Base-by-base conservation (phyloP, 1,140 invertebrate species). In the Rhyacophila brunnea region DNA sequence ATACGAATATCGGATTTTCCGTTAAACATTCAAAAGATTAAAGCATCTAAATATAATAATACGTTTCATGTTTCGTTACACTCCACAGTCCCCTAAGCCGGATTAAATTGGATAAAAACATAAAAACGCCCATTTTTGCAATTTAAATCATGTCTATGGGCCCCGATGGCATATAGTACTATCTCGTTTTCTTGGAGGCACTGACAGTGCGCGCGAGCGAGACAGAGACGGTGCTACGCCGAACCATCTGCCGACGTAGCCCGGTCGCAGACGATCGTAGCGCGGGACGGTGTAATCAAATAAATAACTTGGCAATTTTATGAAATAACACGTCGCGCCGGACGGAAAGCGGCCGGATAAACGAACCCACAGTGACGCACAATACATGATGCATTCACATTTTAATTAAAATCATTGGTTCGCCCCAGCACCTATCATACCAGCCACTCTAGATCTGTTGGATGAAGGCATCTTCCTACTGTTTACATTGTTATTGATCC, bases 61-160 rank as follows among this genome's bases (percentile, higher is more conserved):
- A 28, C 23, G 23, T 28, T 28, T 28, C 23, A 28, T 28, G 23
- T 28, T 28, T 28, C 23, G 23, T 28, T 28, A 28, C 23, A 28
- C 23, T 28, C 23, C 23, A 28, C 23, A 28, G 4, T 40, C 38
- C 38, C 38, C 38, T 5, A n/a, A 15, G 11, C 54, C 58, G 64
- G 67, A 67, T 70, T 68, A 68, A 68, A 71, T 70, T 69, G 67
- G 64, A 70, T 69, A 68, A 68, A 71, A 70, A 72, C 64, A 66
- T 68, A 71, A 72, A 72, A 72, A 71, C 70, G 70, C 70, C 70
- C 69, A 69, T 71, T 71, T 71, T 70, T 70, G 70, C 68, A 70
- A 72, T 72, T 72, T 72, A 72, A 72, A 71, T 71, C 68, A 72
- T 70, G 63, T 50, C 63, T 46, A 53, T 52, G 42, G 55, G 54